Conservation (phyloP, 2,888 invertebrate genomes). For the Phlogophora meticulosa region DNA sequence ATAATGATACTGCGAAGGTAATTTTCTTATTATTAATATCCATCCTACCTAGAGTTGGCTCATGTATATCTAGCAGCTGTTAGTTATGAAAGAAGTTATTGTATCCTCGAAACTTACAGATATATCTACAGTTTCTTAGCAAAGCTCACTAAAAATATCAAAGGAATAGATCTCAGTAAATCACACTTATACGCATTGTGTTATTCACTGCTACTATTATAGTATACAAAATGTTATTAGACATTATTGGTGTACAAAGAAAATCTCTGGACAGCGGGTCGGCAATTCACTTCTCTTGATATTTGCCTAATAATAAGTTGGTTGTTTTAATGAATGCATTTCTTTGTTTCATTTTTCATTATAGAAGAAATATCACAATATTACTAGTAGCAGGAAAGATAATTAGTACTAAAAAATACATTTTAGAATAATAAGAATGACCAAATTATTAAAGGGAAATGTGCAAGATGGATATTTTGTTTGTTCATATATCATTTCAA, state of each 20-base stretch:
- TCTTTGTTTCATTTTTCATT: not conserved
- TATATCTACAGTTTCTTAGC: not conserved
- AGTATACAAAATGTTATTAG: not conserved
- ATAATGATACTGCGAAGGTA: not conserved
- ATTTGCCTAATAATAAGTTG: not conserved
- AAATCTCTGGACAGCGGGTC: not conserved
- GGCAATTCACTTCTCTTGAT: not conserved
- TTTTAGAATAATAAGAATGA: not conserved
- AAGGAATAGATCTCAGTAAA: not conserved
- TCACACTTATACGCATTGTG: not conserved
- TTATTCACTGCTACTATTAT: not conserved
- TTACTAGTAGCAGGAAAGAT: not conserved
- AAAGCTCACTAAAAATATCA: not conserved
- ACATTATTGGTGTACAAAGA: not conserved
- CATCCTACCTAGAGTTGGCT: too few relatives aligned
- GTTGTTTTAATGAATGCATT: not conserved
- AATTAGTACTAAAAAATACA: not conserved
- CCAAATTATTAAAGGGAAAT: constrained; percentile 9
- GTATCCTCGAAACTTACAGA: not conserved
- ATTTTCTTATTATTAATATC: not conserved
- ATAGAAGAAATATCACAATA: not conserved
- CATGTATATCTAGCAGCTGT: not conserved
- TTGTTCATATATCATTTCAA: not conserved
- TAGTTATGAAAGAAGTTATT: not conserved
- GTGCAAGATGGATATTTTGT: not conserved